Evolutionary conservation across 2,888 invertebrate species (phyloP), one percentile per base, ranked within the genome.

Genomic region (Cerastis rubricosa): DNA sequence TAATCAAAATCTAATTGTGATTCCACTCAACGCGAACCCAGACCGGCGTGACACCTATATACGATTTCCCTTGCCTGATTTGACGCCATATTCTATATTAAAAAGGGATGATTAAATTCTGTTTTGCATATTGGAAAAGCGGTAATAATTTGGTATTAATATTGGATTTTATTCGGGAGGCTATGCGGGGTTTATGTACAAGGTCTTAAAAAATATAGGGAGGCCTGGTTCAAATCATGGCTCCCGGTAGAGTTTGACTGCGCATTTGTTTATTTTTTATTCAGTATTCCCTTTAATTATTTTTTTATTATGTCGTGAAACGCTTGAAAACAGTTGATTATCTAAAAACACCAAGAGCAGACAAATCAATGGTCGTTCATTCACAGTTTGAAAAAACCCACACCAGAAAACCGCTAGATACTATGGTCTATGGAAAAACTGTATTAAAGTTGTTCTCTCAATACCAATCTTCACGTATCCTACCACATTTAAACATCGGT

Each of bases 1-100:
- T 63, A 81, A 79, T 78, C 72, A 72, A 71, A 85, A 86, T 76
- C 45, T 83, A 78, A 85, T 85, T 80, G 78, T 73, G 59, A 80
- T 76, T 71, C 76, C 63, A 66, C 65, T 65, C 45, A 59, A 57
- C 49, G n/a, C 47, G 65, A 74, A 61, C 40, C 54, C 63, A 78
- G 66, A 66, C 59, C 45, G 40, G 72, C 78, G 85, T 85, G 83
- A 81, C 75, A 74, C 68, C 65, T 78, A 63, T 72, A 72, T 67
- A 66, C 40, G 68, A 85, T 85, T 81, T 61, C 51, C 45, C 45
- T 54, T 29, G 63, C 47, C 79, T 68, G 73, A 79, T 72, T 65
- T 81, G 67, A 83, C 73, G 47, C 81, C 74, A 87, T 66, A 74
- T 74, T 61, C 61, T 49, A 43, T 84, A 84, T 80, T 81, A 79